Conservation (phyloP, 2,797 vertebrate species). For the Mionectes olivaceus region DNA sequence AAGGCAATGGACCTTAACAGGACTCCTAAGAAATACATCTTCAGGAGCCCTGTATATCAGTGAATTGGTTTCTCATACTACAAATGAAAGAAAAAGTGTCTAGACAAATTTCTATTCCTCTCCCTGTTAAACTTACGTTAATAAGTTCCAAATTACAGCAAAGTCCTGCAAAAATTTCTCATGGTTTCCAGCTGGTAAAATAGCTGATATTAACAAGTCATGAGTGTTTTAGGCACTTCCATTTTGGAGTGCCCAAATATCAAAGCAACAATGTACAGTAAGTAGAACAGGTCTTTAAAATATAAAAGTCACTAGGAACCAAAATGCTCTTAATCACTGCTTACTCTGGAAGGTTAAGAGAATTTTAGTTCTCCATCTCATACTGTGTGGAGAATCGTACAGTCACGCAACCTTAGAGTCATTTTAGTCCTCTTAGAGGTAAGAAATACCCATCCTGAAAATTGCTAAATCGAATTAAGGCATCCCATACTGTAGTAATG, state of each 20-base stretch:
- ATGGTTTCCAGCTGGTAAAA: neutral
- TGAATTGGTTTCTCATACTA: neutral
- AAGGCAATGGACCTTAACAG: neutral
- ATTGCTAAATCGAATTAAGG: neutral
- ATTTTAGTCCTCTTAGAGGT: neutral
- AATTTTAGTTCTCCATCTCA: neutral
- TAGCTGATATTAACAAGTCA: neutral
- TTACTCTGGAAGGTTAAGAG: neutral
- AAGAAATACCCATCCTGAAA: neutral
- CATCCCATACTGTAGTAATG: neutral
- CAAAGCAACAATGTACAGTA: neutral
- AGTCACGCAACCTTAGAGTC: neutral
- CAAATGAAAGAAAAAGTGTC: neutral
- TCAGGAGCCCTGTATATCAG: neutral
- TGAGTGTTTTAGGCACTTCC: neutral
- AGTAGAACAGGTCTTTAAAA: neutral
- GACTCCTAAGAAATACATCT: neutral
- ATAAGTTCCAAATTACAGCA: neutral
- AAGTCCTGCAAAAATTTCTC: neutral
- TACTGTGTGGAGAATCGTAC: neutral
- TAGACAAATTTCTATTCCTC: neutral
- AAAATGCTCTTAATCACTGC: neutral
- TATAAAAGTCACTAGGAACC: neutral
- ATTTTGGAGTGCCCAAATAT: neutral
- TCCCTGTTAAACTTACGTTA: neutral